A percentile compares a stretch with the other conserved stretches of the same genome.
Evolutionary conservation across 2,797 vertebrate species (phyloP).

Genomic region (Hoplostethus mediterraneus): DNA sequence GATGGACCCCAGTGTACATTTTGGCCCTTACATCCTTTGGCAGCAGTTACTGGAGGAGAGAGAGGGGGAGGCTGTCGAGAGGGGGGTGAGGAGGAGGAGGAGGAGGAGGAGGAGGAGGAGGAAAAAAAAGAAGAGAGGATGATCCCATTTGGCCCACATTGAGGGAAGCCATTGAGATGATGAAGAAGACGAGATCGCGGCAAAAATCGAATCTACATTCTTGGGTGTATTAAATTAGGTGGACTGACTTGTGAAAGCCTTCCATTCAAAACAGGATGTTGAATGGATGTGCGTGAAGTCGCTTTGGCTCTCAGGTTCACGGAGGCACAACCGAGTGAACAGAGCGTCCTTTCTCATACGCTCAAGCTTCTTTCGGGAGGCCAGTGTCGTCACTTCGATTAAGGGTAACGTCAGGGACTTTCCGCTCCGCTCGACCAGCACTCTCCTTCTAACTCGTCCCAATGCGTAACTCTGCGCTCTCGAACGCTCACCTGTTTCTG

Average conservation of each 20-base stretch:
- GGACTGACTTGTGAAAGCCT: slow-evolving; percentile 22
- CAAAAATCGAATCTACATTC: slow-evolving; percentile 42
- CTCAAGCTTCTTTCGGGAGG: slow-evolving; percentile 27
- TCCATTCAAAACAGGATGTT: slow-evolving; percentile 15
- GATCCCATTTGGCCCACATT: slow-evolving; percentile 40
- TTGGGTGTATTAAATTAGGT: slow-evolving; percentile 36
- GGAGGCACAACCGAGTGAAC: neutral
- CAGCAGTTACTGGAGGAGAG: slow-evolving; percentile 33
- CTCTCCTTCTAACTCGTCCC: neutral
- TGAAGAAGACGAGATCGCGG: slow-evolving; percentile 23
- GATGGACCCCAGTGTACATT: slow-evolving; percentile 63
- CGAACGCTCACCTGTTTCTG: slow-evolving; percentile 92
- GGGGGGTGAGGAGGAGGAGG: neutral
- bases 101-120: neutral
- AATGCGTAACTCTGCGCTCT: too few relatives aligned
- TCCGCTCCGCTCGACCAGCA: neutral
- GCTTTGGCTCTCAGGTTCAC: slow-evolving; percentile 7
- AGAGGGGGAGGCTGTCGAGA: slow-evolving; percentile 29
- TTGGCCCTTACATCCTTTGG: slow-evolving; percentile 45
- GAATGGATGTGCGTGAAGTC: slow-evolving; percentile 2
- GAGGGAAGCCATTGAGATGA: slow-evolving; percentile 28
- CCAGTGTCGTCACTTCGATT: slow-evolving; percentile 48
- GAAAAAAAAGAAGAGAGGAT: slow-evolving; percentile 22
- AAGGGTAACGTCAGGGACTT: slow-evolving; percentile 20
- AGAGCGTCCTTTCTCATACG: slow-evolving; percentile 21